phyloP scores from a whole-genome alignment of 2,888 invertebrate genomes.

The Eupithecia vulgata region DNA sequence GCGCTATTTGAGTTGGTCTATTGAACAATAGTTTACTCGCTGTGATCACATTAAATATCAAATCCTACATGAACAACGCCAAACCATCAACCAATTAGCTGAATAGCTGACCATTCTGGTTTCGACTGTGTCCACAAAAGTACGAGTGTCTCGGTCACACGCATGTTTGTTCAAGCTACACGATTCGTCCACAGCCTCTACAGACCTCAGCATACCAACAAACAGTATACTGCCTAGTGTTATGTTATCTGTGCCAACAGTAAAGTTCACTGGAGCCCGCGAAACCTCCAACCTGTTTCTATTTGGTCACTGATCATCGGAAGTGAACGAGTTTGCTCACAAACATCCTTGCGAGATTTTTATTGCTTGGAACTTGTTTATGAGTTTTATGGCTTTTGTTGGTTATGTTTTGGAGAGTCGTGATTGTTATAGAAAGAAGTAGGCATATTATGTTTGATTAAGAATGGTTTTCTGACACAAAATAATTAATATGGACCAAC shows the following conservation, averaged over 20 bases:
- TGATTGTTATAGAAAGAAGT: slow-evolving; percentile 2
- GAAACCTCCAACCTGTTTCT: slow-evolving; percentile 63
- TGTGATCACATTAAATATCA: neutral
- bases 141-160: slow-evolving; percentile 66
- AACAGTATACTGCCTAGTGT: slow-evolving; percentile 14
- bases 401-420: slow-evolving; percentile 1
- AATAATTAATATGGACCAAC: neutral
- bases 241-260: slow-evolving; percentile 46
- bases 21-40: neutral
- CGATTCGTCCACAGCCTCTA: slow-evolving; percentile 58
- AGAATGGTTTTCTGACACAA: neutral
- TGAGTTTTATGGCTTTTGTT: slow-evolving; percentile 10
- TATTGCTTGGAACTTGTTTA: slow-evolving; percentile 10
- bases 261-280: slow-evolving; percentile 66
- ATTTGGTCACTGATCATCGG: slow-evolving; percentile 54
- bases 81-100: slow-evolving; percentile 26
- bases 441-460: neutral
- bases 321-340: slow-evolving; percentile 57
- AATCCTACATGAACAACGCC: slow-evolving; percentile 6
- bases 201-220: slow-evolving; percentile 3
- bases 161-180: slow-evolving; percentile 66
- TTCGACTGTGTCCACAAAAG: slow-evolving; percentile 24
- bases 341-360: slow-evolving; percentile 55
- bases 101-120: slow-evolving; percentile 17
- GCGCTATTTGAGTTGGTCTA: neutral